These are phyloP conservation scores for Girardia tigrina DNA, from an alignment of 2,888 invertebrate species.

Conservation along the genomic window DNA sequence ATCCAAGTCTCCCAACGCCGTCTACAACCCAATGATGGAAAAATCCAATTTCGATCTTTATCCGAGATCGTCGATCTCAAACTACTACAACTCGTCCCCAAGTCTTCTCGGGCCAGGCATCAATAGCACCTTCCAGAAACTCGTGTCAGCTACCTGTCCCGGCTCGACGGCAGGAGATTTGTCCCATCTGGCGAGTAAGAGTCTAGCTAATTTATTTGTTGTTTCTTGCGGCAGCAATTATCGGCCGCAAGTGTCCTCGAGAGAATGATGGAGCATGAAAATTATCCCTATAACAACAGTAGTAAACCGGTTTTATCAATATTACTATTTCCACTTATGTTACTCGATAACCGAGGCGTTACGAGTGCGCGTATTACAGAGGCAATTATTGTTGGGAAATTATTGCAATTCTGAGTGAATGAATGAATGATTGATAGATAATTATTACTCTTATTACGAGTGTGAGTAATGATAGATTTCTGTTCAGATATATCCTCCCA, in stretches of 20 bases:
- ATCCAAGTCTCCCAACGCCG: not conserved
- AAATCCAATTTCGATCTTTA: conserved; percentile 4
- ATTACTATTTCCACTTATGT: not conserved
- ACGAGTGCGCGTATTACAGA: too few species aligned
- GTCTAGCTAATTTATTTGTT: conserved; percentile 10
- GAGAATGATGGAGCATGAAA: not conserved
- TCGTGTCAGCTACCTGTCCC: conserved; percentile 1
- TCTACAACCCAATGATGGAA: conserved; percentile 12
- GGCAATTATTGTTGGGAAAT: too few species aligned
- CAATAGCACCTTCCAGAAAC: not conserved
- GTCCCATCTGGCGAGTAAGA: conserved; percentile 7
- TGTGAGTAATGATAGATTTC: not conserved
- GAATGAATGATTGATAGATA: too few species aligned
- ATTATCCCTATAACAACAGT: not conserved
- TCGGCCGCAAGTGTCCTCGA: not conserved
- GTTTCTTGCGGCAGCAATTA: not conserved
- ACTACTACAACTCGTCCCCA: not conserved
- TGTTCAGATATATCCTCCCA: conserved; percentile 4
- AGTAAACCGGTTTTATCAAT: not conserved
- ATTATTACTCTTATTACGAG: not conserved
- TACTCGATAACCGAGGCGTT: not conserved
- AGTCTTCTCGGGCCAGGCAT: not conserved
- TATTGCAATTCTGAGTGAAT: too few species aligned
- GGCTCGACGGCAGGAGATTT: conserved; percentile 7
- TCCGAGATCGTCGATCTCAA: not conserved